A percentile compares a stretch with the other conserved stretches of the same genome.
These are phyloP conservation scores for Syncerus caffer DNA, from an alignment of 2,797 vertebrate species.

Conservation along the genomic window DNA sequence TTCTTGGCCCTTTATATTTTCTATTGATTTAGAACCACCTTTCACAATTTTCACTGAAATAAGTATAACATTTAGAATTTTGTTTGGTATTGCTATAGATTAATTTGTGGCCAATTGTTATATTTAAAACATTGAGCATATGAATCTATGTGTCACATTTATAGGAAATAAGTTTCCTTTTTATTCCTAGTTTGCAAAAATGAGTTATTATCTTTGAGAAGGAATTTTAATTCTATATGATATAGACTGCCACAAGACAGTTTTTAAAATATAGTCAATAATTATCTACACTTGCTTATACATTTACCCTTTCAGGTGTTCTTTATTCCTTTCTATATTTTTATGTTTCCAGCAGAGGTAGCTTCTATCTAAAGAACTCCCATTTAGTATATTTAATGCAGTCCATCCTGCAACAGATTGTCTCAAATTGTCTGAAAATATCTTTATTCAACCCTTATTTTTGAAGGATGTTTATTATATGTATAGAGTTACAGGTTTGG, in stretches of 20 bases:
- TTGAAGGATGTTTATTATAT: not conserved
- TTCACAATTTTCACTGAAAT: not conserved
- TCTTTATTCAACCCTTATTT: not conserved
- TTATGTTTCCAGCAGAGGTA: not conserved
- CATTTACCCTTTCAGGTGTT: not conserved
- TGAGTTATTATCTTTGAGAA: not conserved
- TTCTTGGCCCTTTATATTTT: not conserved
- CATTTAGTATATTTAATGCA: not conserved
- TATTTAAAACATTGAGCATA: not conserved
- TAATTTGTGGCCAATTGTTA: not conserved
- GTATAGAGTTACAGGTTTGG: not conserved
- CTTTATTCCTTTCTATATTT: not conserved
- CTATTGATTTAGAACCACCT: not conserved
- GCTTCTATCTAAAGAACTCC: not conserved
- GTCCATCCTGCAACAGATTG: not conserved
- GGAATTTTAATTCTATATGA: not conserved
- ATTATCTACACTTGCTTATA: not conserved
- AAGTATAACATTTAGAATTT: not conserved
- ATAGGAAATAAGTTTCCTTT: not conserved
- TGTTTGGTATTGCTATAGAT: not conserved
- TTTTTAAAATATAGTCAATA: not conserved
- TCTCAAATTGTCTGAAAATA: not conserved
- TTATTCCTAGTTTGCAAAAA: not conserved
- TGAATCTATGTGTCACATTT: not conserved
- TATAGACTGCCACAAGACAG: not conserved